These are phyloP conservation scores for Chrysina gloriosa DNA, from an alignment of 2,888 invertebrate genomes.

Conservation along the genomic window DNA sequence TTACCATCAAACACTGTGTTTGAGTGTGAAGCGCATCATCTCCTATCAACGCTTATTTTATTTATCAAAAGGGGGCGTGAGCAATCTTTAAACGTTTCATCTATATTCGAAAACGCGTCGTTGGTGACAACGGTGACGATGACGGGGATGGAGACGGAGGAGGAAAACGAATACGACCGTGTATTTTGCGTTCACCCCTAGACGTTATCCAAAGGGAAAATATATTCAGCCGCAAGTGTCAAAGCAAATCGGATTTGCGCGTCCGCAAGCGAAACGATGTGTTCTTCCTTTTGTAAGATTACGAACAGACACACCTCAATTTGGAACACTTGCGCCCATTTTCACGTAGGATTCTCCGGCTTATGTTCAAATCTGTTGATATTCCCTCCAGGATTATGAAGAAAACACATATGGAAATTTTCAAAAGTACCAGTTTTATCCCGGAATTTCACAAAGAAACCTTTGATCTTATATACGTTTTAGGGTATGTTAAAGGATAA, in stretches of 20 bases:
- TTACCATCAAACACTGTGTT: conserved; percentile 9
- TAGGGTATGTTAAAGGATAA: no score
- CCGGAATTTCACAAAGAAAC: no score
- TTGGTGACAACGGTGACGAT: background rate
- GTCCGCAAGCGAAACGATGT: conserved; percentile 16
- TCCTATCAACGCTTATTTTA: background rate
- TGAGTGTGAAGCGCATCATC: background rate
- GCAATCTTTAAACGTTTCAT: conserved; percentile 7
- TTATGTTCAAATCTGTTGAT: conserved; percentile 21
- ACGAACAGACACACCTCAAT: conserved; percentile 16
- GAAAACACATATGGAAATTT: conserved; percentile 24
- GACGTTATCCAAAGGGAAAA: conserved; percentile 3
- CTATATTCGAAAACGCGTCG: conserved; percentile 4
- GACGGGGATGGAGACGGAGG: no score
- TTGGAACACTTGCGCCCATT: conserved; percentile 13
- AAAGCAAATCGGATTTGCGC: conserved; percentile 33
- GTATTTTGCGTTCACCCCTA: conserved; percentile 3
- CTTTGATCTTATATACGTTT: no score
- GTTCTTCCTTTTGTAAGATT: conserved; percentile 26
- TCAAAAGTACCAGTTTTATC: background rate
- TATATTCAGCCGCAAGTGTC: conserved; percentile 34
- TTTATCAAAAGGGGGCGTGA: conserved; percentile 9
- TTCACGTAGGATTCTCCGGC: background rate
- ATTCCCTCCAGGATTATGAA: background rate
- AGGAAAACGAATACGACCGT: no score